Evolutionary conservation across 2,797 vertebrate species (phyloP).

Genomic region (Spinus olivaceus): DNA sequence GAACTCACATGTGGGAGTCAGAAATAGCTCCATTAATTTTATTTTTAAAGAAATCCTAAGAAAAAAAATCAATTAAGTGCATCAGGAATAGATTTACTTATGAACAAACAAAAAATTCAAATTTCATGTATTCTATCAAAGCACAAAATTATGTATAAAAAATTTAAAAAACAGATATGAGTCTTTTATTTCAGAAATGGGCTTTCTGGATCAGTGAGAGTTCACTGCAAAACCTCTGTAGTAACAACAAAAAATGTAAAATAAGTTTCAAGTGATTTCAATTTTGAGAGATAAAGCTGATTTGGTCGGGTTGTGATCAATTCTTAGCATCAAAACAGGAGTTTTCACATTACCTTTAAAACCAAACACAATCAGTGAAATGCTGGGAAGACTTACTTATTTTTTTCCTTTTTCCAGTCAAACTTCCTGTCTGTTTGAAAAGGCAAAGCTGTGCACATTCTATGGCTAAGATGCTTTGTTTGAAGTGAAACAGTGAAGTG

Average conservation of each 20-base stretch:
- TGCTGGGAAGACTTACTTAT: not conserved
- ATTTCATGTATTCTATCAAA: not conserved
- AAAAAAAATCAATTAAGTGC: not conserved
- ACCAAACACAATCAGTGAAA: not conserved
- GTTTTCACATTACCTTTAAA: not conserved
- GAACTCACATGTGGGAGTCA: not conserved
- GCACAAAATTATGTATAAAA: not conserved
- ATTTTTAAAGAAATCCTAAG: not conserved
- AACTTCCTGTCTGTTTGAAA: not conserved
- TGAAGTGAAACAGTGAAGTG: not conserved
- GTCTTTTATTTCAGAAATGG: not conserved
- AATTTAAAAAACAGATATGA: not conserved
- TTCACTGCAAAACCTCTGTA: not conserved
- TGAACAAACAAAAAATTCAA: not conserved
- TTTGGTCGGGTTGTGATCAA: not conserved
- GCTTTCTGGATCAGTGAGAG: not conserved
- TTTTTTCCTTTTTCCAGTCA: not conserved
- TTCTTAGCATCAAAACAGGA: not conserved
- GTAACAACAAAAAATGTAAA: not conserved
- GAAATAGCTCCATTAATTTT: not conserved
- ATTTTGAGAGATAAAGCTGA: not conserved
- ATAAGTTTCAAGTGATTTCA: not conserved
- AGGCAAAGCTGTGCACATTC: not conserved
- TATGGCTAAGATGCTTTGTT: not conserved
- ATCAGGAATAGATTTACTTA: not conserved